Conservation (phyloP, 2,888 invertebrate species). For the Hydrotaea diabolus region DNA sequence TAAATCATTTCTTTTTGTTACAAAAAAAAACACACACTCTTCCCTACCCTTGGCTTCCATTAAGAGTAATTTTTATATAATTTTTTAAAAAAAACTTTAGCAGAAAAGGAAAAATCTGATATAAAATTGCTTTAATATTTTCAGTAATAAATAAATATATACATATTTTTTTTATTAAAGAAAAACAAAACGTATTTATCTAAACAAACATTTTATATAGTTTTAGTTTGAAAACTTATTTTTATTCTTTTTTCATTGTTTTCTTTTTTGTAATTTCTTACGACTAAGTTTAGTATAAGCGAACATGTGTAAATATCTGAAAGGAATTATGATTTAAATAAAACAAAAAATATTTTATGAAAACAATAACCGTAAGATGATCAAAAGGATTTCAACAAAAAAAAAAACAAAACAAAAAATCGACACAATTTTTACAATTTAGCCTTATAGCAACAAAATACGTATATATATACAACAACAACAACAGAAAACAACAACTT, state of each 20-base stretch:
- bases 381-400: constrained; percentile 38
- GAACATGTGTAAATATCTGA: constrained; percentile 56
- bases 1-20: constrained; percentile 57
- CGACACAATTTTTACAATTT: constrained; percentile 64
- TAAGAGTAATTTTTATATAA: constrained; percentile 59
- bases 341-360: constrained; percentile 60
- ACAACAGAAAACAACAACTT: constrained; percentile 50
- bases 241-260: constrained; percentile 42
- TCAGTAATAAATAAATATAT: too few species aligned
- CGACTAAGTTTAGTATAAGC: constrained; percentile 37
- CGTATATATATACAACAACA: too few species aligned
- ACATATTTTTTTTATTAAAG: constrained; percentile 49
- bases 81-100: constrained; percentile 53
- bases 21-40: constrained; percentile 1
- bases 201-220: constrained; percentile 23
- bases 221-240: constrained; percentile 22
- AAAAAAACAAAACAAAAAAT: constrained; percentile 22
- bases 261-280: constrained; percentile 46
- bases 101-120: constrained; percentile 43
- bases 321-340: constrained; percentile 47
- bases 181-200: constrained; percentile 56
- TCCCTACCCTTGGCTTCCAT: constrained; percentile 64
- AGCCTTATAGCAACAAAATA: constrained; percentile 53
- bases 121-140: constrained; percentile 61
- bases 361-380: constrained; percentile 40